Conservation (phyloP, 1,140 invertebrate species). For the Halictus rubicundus region DNA sequence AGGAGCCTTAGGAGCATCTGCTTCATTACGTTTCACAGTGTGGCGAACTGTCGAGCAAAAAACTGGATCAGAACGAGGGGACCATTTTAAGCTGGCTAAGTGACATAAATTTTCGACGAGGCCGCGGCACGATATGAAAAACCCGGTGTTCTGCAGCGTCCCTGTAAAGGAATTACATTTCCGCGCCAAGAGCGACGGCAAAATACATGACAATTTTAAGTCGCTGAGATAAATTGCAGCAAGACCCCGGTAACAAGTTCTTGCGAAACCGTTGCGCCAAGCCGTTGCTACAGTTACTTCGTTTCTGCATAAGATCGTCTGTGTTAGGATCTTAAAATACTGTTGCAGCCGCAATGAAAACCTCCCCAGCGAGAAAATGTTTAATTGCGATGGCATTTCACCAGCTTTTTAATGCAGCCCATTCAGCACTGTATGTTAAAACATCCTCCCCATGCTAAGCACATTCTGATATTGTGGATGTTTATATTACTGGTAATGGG, state of each 20-base stretch:
- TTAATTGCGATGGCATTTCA: background rate
- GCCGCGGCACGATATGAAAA: background rate
- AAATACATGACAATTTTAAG: constrained; percentile 32
- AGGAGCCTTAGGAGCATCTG: background rate
- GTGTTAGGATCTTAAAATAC: background rate
- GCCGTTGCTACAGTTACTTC: background rate
- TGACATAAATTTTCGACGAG: constrained; percentile 8
- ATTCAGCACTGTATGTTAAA: too few species aligned
- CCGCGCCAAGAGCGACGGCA: background rate
- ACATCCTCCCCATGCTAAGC: too few species aligned
- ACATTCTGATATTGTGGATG: too few species aligned
- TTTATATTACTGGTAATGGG: too few species aligned
- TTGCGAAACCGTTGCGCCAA: constrained; percentile 4
- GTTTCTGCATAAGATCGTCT: background rate
- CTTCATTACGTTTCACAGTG: background rate
- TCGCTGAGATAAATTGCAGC: constrained; percentile 25
- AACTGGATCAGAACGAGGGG: background rate
- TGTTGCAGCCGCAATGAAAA: background rate
- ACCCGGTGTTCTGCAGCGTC: background rate
- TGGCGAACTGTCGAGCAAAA: background rate
- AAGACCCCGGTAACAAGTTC: constrained; percentile 15
- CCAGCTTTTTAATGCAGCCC: too few species aligned
- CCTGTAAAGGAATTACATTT: constrained; percentile 28
- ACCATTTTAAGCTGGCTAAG: background rate
- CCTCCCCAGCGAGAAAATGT: background rate